Conservation (phyloP, 2,113 vertebrate genomes). For the Psittacara wagleri region DNA sequence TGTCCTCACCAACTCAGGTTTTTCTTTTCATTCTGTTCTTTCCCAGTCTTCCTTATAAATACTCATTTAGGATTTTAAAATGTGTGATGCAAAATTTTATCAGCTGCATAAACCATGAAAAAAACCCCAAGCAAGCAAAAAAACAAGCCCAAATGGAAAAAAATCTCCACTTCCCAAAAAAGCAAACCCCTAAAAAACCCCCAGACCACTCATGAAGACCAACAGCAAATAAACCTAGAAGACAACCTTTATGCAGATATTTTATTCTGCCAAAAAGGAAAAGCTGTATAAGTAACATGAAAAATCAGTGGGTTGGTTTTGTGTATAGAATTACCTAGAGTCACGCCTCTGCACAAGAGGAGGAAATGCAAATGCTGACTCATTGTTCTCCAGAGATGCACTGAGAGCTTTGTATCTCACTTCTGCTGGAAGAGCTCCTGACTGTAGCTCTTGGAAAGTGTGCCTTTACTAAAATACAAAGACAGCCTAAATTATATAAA, state of each 20-base stretch:
- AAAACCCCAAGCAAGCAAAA: background rate
- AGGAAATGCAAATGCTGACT: background rate
- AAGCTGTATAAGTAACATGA: background rate
- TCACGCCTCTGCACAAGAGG: rapidly evolving
- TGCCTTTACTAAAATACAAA: background rate
- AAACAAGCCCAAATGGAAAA: background rate
- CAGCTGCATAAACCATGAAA: background rate
- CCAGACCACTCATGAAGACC: too few species aligned
- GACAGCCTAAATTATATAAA: background rate
- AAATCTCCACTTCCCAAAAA: background rate
- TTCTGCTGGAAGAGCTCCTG: background rate
- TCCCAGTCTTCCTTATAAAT: background rate
- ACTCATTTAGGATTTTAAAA: background rate
- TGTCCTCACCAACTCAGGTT: background rate
- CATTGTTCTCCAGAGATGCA: background rate
- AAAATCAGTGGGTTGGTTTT: background rate
- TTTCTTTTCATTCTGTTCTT: background rate
- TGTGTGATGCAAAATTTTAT: background rate
- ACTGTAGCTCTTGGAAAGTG: background rate
- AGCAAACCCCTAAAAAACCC: background rate
- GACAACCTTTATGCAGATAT: rapidly evolving
- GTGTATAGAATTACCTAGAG: background rate
- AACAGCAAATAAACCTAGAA: background rate
- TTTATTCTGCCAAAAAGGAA: background rate
- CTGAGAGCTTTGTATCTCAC: background rate